Base-by-base conservation (phyloP, 35 echinoderm and acorn worm genomes). In the Lytechinus pictus region DNA sequence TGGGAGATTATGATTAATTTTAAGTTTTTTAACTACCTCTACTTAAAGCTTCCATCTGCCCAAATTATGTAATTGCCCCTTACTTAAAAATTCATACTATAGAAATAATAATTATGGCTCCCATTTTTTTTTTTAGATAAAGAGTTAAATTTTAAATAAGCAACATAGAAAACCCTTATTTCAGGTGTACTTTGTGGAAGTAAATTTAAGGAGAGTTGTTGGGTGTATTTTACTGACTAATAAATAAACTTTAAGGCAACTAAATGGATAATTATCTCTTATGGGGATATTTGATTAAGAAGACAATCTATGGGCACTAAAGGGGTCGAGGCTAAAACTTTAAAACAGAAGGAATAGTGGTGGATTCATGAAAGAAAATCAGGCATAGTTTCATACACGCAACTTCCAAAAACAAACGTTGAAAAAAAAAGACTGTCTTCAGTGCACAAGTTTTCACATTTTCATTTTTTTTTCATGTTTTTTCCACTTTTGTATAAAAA, bases 401-500 rank as follows among this genome's bases (percentile, higher is more conserved):
- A 9, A 55, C 52, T 93, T 93, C 24, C 92, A 93, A 93, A 16
- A 24, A 93, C 92, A 93, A 55, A 93, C 27, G 54, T 93, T 93
- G 54, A 93, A 93, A 93, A 44, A 79, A 28, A 93, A 93, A 93
- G 13, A 93, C 10, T 93, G 92, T 93, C 92, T 93, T 93, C 55
- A 54, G 53, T 24, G 52, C 92, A 93, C 92, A 93, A 93, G 52
- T 90, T 93, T 44, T 93, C 92, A 93, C n/a, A 10, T 93, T 93
- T 93, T 93, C 92, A 93, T 55, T 93, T 93, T 93, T 93, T 93
- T 93, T 93, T 93, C 52, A 19, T 27, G 11, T 93, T 93, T 93
- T 44, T 93, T 93, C 53, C 92, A 93, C 92, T 93, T 93, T 93
- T 54, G 54, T 55, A 93, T 93, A 93, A 93, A 93, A 92, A 93